These are phyloP conservation scores for Syndactyla subalaris DNA, from an alignment of 2,797 vertebrate species.

Conservation along the genomic window DNA sequence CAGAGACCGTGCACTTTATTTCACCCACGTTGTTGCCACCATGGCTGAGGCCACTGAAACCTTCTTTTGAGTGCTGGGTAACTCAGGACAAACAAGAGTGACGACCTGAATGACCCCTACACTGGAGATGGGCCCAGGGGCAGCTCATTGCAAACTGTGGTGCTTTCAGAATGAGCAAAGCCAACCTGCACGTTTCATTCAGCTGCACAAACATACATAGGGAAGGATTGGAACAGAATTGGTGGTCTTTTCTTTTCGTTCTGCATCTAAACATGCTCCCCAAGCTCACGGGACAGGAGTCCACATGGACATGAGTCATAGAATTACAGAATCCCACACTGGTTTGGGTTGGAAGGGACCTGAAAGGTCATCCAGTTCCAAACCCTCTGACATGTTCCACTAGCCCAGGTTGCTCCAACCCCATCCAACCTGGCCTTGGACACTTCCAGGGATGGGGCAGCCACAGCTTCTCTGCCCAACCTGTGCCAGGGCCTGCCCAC, in stretches of 20 bases:
- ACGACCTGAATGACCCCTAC: neutral
- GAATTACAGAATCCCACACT: neutral
- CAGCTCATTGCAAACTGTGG: neutral
- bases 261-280: neutral
- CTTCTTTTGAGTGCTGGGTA: neutral
- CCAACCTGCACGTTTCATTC: neutral
- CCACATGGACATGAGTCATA: neutral
- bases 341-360: neutral
- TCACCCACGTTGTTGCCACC: neutral
- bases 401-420: too few relatives aligned
- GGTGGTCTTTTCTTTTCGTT: neutral
- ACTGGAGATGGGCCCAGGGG: neutral
- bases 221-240: neutral
- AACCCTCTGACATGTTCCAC: neutral
- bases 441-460: neutral
- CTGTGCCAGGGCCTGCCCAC: neutral
- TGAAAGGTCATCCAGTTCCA: fast-evolving
- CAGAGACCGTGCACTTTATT: neutral
- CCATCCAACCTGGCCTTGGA: neutral
- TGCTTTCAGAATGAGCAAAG: neutral
- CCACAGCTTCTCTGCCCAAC: neutral
- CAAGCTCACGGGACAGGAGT: neutral
- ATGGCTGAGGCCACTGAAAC: neutral
- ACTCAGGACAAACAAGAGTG: neutral
- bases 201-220: neutral